Conservation (phyloP, 2,113 vertebrate genomes). For the Mormoops blainvillei region DNA sequence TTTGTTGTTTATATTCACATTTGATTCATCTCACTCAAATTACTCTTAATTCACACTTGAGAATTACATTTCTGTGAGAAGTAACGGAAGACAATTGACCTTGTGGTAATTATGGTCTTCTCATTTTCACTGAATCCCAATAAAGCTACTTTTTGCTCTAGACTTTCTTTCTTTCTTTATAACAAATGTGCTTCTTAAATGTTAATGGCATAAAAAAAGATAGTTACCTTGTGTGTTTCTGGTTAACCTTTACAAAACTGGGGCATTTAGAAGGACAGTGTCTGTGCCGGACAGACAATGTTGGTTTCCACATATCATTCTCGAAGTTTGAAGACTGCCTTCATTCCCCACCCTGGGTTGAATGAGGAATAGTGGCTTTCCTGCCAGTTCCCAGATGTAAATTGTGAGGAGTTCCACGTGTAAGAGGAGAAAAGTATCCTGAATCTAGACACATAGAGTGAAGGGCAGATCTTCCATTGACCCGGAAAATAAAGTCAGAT, state of each 20-base stretch:
- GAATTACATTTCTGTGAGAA: constrained; percentile 36
- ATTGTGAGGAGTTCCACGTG: constrained; percentile 45
- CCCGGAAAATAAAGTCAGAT: constrained; percentile 34
- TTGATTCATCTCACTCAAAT: constrained; percentile 35
- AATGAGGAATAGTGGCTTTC: constrained; percentile 60
- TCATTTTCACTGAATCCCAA: background rate
- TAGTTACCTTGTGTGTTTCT: constrained; percentile 55
- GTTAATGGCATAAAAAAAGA: background rate
- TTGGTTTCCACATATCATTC: constrained; percentile 2
- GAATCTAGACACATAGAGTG: constrained; percentile 41
- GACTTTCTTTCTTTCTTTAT: background rate
- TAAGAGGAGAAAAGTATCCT: constrained; percentile 56
- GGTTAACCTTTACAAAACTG: constrained; percentile 56
- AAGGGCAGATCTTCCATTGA: background rate
- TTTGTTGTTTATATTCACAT: background rate
- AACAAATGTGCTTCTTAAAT: background rate
- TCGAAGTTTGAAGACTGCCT: constrained; percentile 47
- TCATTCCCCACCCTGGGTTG: constrained; percentile 48
- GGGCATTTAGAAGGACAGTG: constrained; percentile 36
- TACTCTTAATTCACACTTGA: constrained; percentile 27
- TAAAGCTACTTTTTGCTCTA: background rate
- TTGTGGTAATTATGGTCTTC: background rate
- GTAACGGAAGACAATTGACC: constrained; percentile 9
- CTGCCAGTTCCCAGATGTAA: constrained; percentile 44
- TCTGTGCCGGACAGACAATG: constrained; percentile 51